phyloP scores from a whole-genome alignment of 2,113 vertebrate species.

The Odontophorus gujanensis region DNA sequence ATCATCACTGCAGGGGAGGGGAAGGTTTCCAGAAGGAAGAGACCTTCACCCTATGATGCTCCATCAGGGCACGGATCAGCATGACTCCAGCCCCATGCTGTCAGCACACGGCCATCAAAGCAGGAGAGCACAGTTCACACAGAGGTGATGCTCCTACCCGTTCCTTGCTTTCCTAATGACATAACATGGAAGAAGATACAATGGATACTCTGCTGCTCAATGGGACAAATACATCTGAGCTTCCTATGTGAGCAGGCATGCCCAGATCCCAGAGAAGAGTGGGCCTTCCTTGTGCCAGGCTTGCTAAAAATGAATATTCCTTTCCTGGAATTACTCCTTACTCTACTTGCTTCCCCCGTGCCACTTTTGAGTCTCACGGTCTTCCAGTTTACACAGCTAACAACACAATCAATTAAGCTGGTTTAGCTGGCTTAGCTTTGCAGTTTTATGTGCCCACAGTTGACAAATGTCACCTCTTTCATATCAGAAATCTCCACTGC shows the following conservation, averaged over 20 bases:
- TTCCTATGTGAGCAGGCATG: background rate
- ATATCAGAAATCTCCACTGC: background rate
- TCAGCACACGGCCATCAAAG: background rate
- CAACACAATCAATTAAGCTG: conserved; percentile 29
- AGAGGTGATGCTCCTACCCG: background rate
- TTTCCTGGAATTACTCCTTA: conserved; percentile 13
- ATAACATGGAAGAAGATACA: background rate
- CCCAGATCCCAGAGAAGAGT: background rate
- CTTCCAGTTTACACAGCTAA: background rate
- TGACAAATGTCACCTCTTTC: conserved; percentile 23
- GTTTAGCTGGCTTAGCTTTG: conserved; percentile 28
- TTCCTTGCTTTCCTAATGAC: background rate
- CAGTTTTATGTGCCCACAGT: background rate
- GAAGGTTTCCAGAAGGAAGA: background rate
- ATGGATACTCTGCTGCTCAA: background rate
- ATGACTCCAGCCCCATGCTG: background rate
- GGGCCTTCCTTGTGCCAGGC: background rate
- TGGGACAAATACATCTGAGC: background rate
- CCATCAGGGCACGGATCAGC: background rate
- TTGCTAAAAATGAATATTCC: background rate
- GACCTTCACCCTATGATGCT: background rate
- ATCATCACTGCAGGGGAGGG: background rate
- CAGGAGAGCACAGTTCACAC: background rate
- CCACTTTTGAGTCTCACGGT: background rate
- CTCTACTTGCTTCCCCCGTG: background rate